These are phyloP conservation scores for Calvadosia cruxmelitensis DNA, from an alignment of 30 jellyfish, hydroid and myxozoan genomes.

Conservation along the genomic window DNA sequence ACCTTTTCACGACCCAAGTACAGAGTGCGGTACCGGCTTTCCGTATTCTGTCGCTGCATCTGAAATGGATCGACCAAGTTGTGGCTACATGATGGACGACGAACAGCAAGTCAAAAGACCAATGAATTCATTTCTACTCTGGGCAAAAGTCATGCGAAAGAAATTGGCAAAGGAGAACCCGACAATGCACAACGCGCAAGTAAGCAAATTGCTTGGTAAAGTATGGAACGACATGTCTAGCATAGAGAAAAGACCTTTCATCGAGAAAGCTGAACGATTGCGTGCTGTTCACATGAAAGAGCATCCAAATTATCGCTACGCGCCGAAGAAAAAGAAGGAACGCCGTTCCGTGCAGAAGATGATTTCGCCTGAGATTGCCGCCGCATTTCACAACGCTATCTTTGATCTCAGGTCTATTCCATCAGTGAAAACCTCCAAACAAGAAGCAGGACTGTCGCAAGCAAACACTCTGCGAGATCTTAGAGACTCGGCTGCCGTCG, in stretches of 20 bases:
- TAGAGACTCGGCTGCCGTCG: too few relatives aligned
- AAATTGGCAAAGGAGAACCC: slow-evolving; percentile 87
- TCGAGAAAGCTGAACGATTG: slow-evolving; percentile 70
- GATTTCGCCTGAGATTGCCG: slow-evolving; percentile 92
- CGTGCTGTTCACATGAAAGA: slow-evolving; percentile 85
- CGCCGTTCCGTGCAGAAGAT: slow-evolving; percentile 50
- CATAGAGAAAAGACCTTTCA: slow-evolving; percentile 86
- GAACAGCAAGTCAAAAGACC: slow-evolving; percentile 90
- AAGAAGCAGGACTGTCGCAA: not conserved
- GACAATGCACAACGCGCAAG: slow-evolving; percentile 87
- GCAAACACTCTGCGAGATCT: not conserved
- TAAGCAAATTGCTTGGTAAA: slow-evolving; percentile 82
- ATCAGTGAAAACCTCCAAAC: too few relatives aligned
- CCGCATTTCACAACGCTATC: slow-evolving; percentile 68
- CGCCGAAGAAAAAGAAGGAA: slow-evolving; percentile 86
- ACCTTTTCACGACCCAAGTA: too few relatives aligned
- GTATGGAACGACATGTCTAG: slow-evolving; percentile 87
- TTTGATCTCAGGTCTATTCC: slow-evolving; percentile 45
- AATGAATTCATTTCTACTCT: slow-evolving; percentile 78
- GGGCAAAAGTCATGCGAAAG: slow-evolving; percentile 97
- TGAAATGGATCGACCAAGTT: not conserved
- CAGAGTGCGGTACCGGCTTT: too few relatives aligned
- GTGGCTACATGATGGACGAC: slow-evolving; percentile 21
- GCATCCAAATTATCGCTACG: slow-evolving; percentile 90
- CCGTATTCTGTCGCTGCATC: too few relatives aligned